A percentile compares a stretch with the other conserved stretches of the same genome.
Evolutionary conservation across 2,888 invertebrate species (phyloP).

Genomic region (Hydroisotoma schaefferi): DNA sequence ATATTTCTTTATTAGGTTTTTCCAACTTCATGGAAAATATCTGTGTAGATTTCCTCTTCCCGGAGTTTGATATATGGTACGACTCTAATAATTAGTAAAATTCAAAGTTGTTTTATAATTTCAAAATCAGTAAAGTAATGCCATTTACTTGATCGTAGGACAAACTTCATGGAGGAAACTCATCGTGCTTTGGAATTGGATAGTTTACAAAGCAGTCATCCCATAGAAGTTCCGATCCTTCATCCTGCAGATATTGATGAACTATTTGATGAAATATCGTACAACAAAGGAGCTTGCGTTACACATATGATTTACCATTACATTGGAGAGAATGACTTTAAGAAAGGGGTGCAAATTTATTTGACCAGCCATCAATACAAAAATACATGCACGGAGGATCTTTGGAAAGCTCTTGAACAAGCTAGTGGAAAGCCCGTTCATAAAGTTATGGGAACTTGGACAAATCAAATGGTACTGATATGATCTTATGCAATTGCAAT

Average conservation of each 20-base stretch:
- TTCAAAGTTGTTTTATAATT: background rate
- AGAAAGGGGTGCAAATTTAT: constrained; percentile 87
- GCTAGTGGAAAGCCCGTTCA: constrained; percentile 86
- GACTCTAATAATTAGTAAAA: constrained; percentile 65
- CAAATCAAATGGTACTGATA: constrained; percentile 61
- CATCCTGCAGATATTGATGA: constrained; percentile 95
- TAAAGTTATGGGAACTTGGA: constrained; percentile 94
- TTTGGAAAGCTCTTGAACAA: constrained; percentile 85
- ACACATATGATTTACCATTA: constrained; percentile 92
- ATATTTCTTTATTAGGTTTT: too few species aligned
- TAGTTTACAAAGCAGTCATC: constrained; percentile 85
- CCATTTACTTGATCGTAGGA: constrained; percentile 54
- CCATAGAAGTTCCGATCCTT: constrained; percentile 87
- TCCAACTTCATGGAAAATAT: constrained; percentile 94
- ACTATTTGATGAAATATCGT: constrained; percentile 96
- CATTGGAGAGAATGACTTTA: constrained; percentile 88
- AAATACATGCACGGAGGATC: constrained; percentile 88
- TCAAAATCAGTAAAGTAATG: background rate
- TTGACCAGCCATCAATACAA: constrained; percentile 79
- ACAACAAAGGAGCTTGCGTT: constrained; percentile 91
- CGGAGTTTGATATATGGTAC: constrained; percentile 90
- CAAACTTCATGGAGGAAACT: constrained; percentile 88
- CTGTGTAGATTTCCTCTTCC: constrained; percentile 87
- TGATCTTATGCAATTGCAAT: too few species aligned
- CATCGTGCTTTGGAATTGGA: constrained; percentile 82